Evolutionary conservation across 2,888 invertebrate species (phyloP).

Genomic region (Drosophila quinaria): DNA sequence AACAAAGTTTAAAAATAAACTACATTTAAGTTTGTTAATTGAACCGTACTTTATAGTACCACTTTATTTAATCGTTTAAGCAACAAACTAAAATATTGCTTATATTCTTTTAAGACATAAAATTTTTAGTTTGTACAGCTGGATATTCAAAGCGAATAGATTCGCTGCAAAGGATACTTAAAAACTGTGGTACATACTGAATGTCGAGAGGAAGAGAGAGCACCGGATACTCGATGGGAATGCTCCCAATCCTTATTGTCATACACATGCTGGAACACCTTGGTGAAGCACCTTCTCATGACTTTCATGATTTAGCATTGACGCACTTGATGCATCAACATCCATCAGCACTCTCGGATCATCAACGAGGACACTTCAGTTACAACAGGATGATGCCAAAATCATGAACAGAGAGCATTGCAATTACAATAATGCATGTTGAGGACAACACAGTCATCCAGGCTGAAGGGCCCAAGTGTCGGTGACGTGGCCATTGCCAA

Average conservation of each 20-base stretch:
- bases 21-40: no score
- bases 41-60: no score
- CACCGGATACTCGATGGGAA: background rate
- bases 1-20: no score
- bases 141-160: no score
- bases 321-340: conserved; percentile 63
- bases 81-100: no score
- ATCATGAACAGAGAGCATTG: conserved; percentile 34
- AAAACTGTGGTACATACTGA: background rate
- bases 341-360: conserved; percentile 57
- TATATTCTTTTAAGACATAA: no score
- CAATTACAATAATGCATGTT: conserved; percentile 66
- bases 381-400: conserved; percentile 18
- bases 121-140: no score
- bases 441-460: conserved; percentile 41
- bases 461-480: conserved; percentile 49
- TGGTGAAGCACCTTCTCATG: conserved; percentile 27
- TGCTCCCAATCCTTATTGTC: conserved; percentile 3
- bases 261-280: conserved; percentile 25
- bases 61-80: no score
- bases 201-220: conserved; percentile 9
- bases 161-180: no score
- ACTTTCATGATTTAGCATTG: conserved; percentile 51
- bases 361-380: conserved; percentile 56
- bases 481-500: conserved; percentile 33